Percentiles rank a stretch among this genome's conserved stretches.
Evolutionary conservation across 2,888 invertebrate species (phyloP).

Genomic region (Luperina nickerlii): DNA sequence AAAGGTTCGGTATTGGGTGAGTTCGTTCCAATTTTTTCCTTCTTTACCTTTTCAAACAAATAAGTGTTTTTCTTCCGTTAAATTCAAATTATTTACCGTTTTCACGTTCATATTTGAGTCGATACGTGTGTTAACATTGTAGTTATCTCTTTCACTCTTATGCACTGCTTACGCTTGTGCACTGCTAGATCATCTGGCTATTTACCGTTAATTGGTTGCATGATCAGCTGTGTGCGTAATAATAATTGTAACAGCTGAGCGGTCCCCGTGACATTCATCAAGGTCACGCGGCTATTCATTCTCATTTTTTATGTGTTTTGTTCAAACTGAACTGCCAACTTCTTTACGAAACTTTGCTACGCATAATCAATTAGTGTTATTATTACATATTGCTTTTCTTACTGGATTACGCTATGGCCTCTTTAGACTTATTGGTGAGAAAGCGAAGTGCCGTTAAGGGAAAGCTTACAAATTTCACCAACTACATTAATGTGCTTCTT

Average conservation of each 20-base stretch:
- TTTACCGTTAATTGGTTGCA: background rate
- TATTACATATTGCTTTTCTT: too few species aligned
- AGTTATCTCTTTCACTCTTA: background rate
- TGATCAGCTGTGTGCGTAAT: background rate
- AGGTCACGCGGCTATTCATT: background rate
- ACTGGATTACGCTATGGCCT: too few species aligned
- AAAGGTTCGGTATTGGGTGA: too few species aligned
- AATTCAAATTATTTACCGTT: background rate
- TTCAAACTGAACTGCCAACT: background rate
- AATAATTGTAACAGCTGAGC: background rate
- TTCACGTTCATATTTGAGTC: background rate
- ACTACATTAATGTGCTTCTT: too few species aligned
- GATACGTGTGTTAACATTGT: background rate
- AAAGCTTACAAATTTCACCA: too few species aligned
- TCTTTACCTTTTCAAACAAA: background rate
- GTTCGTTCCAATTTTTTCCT: too few species aligned
- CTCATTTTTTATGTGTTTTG: background rate
- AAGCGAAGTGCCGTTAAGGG: too few species aligned
- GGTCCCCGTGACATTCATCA: background rate
- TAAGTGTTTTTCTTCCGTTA: background rate
- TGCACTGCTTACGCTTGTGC: background rate
- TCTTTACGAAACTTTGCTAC: too few species aligned
- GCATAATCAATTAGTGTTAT: too few species aligned
- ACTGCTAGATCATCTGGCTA: background rate
- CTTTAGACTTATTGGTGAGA: too few species aligned